phyloP scores from a whole-genome alignment of 2,888 invertebrate species.

The Therioaphis trifolii region DNA sequence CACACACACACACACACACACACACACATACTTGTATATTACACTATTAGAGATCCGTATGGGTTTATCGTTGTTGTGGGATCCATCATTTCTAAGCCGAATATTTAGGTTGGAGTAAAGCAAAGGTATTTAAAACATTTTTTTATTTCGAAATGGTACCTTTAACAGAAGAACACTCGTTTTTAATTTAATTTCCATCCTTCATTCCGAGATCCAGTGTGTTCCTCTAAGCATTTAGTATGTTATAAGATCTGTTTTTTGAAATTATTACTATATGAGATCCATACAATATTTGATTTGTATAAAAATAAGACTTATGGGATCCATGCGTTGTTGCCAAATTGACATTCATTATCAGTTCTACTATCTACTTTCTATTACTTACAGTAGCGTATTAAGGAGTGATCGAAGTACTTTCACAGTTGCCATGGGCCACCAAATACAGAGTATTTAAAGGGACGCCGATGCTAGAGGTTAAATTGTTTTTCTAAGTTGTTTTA shows the following conservation, averaged over 20 bases:
- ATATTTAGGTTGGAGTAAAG: not conserved
- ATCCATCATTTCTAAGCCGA: not conserved
- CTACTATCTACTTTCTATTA: too few species aligned
- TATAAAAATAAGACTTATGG: not conserved
- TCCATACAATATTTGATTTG: not conserved
- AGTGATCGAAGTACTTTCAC: too few species aligned
- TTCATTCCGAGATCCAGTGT: not conserved
- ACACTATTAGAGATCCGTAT: too few species aligned
- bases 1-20: too few species aligned
- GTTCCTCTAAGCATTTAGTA: not conserved
- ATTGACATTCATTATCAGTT: too few species aligned
- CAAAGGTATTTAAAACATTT: not conserved
- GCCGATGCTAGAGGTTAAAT: too few species aligned
- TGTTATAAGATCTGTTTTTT: not conserved
- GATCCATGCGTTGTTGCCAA: conserved; percentile 1
- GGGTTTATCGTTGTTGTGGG: too few species aligned
- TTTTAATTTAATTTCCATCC: not conserved
- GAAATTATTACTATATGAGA: not conserved
- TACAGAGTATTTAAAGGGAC: too few species aligned
- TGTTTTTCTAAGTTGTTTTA: too few species aligned
- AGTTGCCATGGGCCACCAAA: too few species aligned
- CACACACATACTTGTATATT: too few species aligned
- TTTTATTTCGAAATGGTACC: not conserved
- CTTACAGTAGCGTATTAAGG: too few species aligned
- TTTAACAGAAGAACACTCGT: not conserved